phyloP scores from a whole-genome alignment of 2,888 invertebrate species.

The Diachrysia chrysitis region DNA sequence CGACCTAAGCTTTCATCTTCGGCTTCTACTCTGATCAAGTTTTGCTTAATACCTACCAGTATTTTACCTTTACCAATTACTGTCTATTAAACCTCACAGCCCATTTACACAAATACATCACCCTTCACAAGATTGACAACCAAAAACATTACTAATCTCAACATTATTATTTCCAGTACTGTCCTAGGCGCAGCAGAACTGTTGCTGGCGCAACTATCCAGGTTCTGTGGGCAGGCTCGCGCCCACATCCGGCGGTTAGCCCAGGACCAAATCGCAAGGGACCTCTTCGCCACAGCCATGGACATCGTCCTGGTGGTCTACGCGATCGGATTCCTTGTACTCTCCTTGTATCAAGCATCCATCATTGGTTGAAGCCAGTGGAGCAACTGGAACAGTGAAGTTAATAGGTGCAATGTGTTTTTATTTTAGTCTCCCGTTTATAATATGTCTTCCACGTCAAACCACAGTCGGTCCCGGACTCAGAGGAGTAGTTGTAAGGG shows the following conservation, averaged over 20 bases:
- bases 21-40: no score
- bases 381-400: conserved; percentile 32
- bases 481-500: no score
- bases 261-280: conserved; percentile 64
- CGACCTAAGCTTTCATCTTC: no score
- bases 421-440: conserved; percentile 17
- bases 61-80: no score
- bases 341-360: conserved; percentile 77
- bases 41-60: no score
- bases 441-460: not conserved
- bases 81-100: no score
- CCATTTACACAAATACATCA: no score
- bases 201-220: conserved; percentile 58
- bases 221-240: conserved; percentile 54
- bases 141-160: not conserved
- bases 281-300: conserved; percentile 76
- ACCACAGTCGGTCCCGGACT: no score
- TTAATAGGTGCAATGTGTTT: conserved; percentile 30
- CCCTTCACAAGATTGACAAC: no score
- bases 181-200: conserved; percentile 65
- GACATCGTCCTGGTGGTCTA: conserved; percentile 77
- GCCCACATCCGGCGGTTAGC: conserved; percentile 63
- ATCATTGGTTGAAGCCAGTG: conserved; percentile 44
- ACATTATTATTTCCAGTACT: conserved; percentile 59
- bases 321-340: conserved; percentile 77